A percentile compares a stretch with the other conserved stretches of the same genome.
Evolutionary conservation across 2,797 vertebrate species (phyloP).

Genomic region (Cuniculus paca): DNA sequence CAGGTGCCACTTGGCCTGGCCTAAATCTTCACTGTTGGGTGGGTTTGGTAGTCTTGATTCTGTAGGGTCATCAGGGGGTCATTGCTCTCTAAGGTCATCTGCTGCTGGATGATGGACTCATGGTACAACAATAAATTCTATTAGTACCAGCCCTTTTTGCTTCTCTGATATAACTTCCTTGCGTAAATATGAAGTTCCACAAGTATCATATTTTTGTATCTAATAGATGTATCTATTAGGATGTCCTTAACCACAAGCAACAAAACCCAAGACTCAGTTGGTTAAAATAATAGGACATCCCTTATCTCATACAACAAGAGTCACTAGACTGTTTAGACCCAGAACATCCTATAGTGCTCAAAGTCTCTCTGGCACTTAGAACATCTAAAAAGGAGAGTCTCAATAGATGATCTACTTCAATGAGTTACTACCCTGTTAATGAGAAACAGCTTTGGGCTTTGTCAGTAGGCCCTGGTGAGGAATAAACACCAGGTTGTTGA

Average conservation of each 20-base stretch:
- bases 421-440: too few species aligned
- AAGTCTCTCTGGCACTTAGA: too few species aligned
- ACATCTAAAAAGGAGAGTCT: too few species aligned
- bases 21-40: neutral
- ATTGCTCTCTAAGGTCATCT: neutral
- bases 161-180: neutral
- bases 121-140: accelerated
- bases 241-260: neutral
- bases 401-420: too few species aligned
- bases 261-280: neutral
- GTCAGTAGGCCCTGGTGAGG: too few species aligned
- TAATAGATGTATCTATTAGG: neutral
- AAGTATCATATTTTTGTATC: neutral
- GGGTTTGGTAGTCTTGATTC: neutral
- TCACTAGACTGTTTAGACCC: too few species aligned
- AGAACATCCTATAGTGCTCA: too few species aligned
- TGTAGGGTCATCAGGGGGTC: neutral
- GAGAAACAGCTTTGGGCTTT: too few species aligned
- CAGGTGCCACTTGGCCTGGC: too few species aligned
- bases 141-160: neutral
- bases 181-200: neutral
- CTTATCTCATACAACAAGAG: neutral
- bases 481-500: too few species aligned
- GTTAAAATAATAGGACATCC: neutral
- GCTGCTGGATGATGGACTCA: neutral